These are phyloP conservation scores for Tanaodytes sp. DNA, from an alignment of 2,888 invertebrate genomes.

Conservation along the genomic window DNA sequence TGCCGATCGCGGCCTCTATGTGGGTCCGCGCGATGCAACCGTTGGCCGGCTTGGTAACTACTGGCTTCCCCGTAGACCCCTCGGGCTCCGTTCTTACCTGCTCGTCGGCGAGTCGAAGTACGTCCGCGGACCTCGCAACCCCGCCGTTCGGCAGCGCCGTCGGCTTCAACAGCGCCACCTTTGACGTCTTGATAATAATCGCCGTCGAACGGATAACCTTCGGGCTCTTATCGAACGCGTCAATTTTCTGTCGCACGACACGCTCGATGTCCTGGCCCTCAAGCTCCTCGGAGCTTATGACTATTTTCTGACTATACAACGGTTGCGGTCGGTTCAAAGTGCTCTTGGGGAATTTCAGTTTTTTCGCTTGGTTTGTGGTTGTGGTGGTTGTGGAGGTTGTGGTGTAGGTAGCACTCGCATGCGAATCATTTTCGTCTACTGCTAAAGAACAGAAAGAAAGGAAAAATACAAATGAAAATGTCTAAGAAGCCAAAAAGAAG, in stretches of 20 bases:
- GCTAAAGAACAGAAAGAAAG: slow-evolving; percentile 73
- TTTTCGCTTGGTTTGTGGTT: slow-evolving; percentile 68
- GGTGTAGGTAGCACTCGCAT: slow-evolving; percentile 71
- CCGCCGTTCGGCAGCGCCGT: slow-evolving; percentile 49
- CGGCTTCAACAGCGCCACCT: slow-evolving; percentile 58
- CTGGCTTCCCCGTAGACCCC: slow-evolving; percentile 9
- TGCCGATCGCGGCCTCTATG: no score
- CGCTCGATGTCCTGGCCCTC: slow-evolving; percentile 67
- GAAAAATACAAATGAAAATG: slow-evolving; percentile 59
- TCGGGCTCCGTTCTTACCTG: slow-evolving; percentile 47
- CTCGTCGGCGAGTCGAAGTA: slow-evolving; percentile 17
- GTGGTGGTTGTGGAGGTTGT: slow-evolving; percentile 59
- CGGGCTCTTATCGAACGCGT: slow-evolving; percentile 69
- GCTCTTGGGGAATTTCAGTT: slow-evolving; percentile 69
- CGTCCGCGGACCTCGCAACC: slow-evolving; percentile 7
- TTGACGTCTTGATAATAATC: slow-evolving; percentile 69
- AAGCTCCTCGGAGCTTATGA: slow-evolving; percentile 70
- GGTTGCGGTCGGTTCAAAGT: slow-evolving; percentile 66
- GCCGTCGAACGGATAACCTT: slow-evolving; percentile 70
- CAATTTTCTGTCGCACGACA: slow-evolving; percentile 68
- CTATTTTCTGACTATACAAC: slow-evolving; percentile 71
- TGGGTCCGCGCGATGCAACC: slow-evolving; percentile 20
- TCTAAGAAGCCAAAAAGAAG: slow-evolving; percentile 58
- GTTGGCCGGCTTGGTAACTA: slow-evolving; percentile 23
- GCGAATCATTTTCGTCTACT: slow-evolving; percentile 70